Percentiles rank a stretch among this genome's conserved stretches.
Evolutionary conservation across 2,888 invertebrate species (phyloP).

Genomic region (Alsophila aescularia): DNA sequence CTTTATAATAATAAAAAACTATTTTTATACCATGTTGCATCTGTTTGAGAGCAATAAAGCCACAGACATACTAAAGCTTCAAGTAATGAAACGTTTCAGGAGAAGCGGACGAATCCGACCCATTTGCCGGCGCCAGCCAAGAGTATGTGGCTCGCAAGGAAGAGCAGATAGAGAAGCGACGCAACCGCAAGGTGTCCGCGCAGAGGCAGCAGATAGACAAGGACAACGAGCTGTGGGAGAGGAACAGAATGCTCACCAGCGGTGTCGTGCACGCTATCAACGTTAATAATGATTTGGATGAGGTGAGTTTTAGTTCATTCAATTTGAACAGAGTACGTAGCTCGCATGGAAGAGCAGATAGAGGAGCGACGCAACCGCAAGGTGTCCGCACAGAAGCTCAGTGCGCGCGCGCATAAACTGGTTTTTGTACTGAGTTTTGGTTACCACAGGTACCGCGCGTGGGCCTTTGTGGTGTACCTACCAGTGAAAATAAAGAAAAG

Average conservation of each 20-base stretch:
- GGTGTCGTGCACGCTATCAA: slow-evolving; percentile 96
- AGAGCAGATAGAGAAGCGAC: slow-evolving; percentile 94
- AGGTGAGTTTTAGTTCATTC: slow-evolving; percentile 68
- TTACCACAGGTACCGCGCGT: too few species aligned
- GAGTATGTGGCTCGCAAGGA: slow-evolving; percentile 98
- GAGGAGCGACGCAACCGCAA: slow-evolving; percentile 95
- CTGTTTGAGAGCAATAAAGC: too few species aligned
- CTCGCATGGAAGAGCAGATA: slow-evolving; percentile 96
- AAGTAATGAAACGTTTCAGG: slow-evolving; percentile 65
- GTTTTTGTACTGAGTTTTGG: too few species aligned
- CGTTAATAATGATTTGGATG: slow-evolving; percentile 96
- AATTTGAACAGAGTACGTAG: slow-evolving; percentile 91
- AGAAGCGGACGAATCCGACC: slow-evolving; percentile 96
- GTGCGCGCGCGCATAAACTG: too few species aligned
- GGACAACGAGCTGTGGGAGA: slow-evolving; percentile 99
- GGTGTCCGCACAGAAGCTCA: slow-evolving; percentile 97
- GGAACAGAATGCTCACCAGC: slow-evolving; percentile 98
- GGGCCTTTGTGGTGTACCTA: too few species aligned
- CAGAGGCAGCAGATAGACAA: slow-evolving; percentile 98
- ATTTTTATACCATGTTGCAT: too few species aligned
- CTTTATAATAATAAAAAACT: too few species aligned
- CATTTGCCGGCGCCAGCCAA: slow-evolving; percentile 94
- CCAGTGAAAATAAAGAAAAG: too few species aligned
- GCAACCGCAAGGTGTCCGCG: slow-evolving; percentile 96
- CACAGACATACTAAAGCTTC: too few species aligned